A percentile compares a stretch with the other conserved stretches of the same genome.
Conservation (phyloP, 92 coral and sea anemone genomes). For the Porites rus region DNA sequence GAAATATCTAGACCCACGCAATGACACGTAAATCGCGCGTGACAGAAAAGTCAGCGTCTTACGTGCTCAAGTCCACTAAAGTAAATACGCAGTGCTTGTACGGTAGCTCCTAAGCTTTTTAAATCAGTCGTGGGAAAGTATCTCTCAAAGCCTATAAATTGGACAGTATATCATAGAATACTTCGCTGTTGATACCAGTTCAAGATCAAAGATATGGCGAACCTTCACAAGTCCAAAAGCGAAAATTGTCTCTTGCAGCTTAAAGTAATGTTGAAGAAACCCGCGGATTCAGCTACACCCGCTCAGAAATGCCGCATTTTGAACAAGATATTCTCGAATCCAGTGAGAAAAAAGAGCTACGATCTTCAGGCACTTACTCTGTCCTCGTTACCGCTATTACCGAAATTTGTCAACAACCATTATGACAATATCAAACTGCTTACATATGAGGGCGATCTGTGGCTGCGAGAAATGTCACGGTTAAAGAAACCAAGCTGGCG, state of each 20-base stretch:
- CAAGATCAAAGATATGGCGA: neutral
- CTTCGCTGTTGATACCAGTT: neutral
- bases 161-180: neutral
- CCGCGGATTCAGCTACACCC: neutral
- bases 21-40: constrained; percentile 17
- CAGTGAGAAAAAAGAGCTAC: neutral
- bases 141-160: neutral
- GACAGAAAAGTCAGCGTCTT: neutral
- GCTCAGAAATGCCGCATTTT: neutral
- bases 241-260: constrained; percentile 20
- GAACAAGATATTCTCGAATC: constrained; percentile 3
- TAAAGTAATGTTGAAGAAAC: neutral
- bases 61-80: neutral
- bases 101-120: neutral
- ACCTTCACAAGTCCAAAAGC: constrained; percentile 18
- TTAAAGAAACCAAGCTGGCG: constrained; percentile 27
- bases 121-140: neutral
- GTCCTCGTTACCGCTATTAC: neutral
- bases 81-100: neutral
- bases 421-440: neutral
- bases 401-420: constrained; percentile 17
- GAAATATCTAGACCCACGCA: constrained; percentile 21
- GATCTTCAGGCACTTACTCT: neutral
- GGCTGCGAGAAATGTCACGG: constrained; percentile 16
- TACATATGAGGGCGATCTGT: constrained; percentile 23